phyloP scores from a whole-genome alignment of 2,797 vertebrate species.

The Chloroceryle amazona region DNA sequence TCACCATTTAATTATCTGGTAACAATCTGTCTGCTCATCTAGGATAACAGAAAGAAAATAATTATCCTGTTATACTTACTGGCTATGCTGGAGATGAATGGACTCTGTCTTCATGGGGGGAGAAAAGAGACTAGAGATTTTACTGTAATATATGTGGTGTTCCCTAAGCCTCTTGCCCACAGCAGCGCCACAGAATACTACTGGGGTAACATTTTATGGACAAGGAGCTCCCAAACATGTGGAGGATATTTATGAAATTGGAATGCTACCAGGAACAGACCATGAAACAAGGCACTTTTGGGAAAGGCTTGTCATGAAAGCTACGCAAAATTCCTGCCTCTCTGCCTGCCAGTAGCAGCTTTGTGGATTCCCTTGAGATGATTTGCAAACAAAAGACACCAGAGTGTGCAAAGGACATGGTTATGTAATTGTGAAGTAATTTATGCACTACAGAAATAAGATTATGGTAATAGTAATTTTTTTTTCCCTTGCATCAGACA shows the following conservation, averaged over 20 bases:
- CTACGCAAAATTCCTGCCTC: not conserved
- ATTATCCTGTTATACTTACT: slow-evolving; percentile 38
- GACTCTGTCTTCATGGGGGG: slow-evolving; percentile 15
- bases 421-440: not conserved
- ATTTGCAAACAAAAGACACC: slow-evolving; percentile 43
- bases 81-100: not conserved
- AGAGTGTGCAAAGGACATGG: not conserved
- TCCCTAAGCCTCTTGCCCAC: not conserved
- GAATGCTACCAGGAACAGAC: slow-evolving; percentile 18
- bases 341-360: not conserved
- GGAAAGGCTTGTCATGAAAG: not conserved
- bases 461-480: not conserved
- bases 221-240: not conserved
- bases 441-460: not conserved
- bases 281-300: not conserved
- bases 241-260: slow-evolving; percentile 14
- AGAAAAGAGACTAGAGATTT: not conserved
- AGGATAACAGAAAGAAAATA: not conserved
- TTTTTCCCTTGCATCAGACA: not conserved
- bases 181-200: not conserved
- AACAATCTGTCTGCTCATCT: not conserved
- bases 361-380: slow-evolving; percentile 5
- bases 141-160: not conserved
- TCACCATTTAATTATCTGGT: not conserved
- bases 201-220: not conserved